Base-by-base conservation (phyloP, 2,888 invertebrate species). In the Sarcophaga variegata region DNA sequence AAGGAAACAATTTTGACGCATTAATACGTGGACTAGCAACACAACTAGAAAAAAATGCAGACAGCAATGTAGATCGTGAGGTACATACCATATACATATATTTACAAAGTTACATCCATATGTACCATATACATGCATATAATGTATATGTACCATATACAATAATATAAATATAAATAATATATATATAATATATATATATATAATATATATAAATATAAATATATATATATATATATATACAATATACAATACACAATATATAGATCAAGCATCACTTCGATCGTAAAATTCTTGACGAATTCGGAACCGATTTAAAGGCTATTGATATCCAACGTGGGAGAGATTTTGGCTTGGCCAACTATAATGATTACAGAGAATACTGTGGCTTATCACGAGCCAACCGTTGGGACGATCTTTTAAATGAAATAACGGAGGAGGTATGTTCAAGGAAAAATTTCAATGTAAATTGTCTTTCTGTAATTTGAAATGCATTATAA, bases 41-140 rank as follows among this genome's bases (percentile, higher is more conserved):
- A 3, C 97, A 97, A 91, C 95, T 96, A 3, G 95, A 96, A 92
- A 95, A 96, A 90, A 95, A 94, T 88, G 95, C 96, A 86, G 97
- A 98, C 92, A 95, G 95, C 87, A 96, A 94, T 92, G 96, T 96
- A 93, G 96, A 96, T 88, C 88, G 70, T 10, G 91, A 92, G 86
- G 89, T 89, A 25, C 97, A 97, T 75, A 60, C 8, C 12, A 54
- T 45, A 37, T 37, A 37, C 10, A 10, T 37, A 37, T 8, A 37
- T 37, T 37, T 37, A 37, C 37, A 37, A 37, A 37, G 8, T 37
- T 37, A 14, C 5, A 54, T 54, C 17, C 17, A 17, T 54, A 49
- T 49, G 12, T 14, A 49, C 8, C 8, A 49, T 14, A 49, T 14
- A 49, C 3, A 49, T 71, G 25, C 2, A 70, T 4, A n/a, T 22